Percentiles rank a stretch among this genome's conserved stretches.
These are phyloP conservation scores for Lateolabrax maculatus DNA, from an alignment of 2,797 vertebrate species.

Conservation along the genomic window DNA sequence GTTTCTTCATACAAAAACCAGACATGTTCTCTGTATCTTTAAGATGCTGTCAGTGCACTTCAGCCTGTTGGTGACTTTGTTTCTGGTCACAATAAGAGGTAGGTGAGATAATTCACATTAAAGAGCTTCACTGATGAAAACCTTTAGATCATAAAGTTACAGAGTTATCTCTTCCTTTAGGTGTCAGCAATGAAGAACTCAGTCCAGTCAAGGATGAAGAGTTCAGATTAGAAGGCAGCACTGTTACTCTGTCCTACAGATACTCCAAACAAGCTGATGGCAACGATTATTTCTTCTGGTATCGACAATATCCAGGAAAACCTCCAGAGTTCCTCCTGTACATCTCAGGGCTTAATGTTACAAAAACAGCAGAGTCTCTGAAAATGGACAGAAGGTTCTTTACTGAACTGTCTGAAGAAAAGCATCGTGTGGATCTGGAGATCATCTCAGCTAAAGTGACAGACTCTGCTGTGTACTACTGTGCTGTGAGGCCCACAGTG, in stretches of 20 bases:
- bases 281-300: neutral
- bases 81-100: too few relatives aligned
- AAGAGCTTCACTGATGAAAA: too few relatives aligned
- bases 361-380: too few relatives aligned
- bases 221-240: neutral
- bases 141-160: too few relatives aligned
- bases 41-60: too few relatives aligned
- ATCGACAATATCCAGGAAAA: neutral
- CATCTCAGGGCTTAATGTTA: too few relatives aligned
- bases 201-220: neutral
- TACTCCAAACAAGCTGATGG: neutral
- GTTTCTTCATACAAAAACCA: too few relatives aligned
- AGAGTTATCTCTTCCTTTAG: too few relatives aligned
- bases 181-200: neutral
- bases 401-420: neutral
- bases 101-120: too few relatives aligned
- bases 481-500: conserved; percentile 52
- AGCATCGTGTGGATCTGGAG: neutral
- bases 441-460: conserved; percentile 12
- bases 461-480: conserved; percentile 49
- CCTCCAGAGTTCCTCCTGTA: neutral
- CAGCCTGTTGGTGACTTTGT: too few relatives aligned
- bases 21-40: too few relatives aligned
- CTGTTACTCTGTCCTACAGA: neutral
- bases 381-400: too few relatives aligned